phyloP scores from a whole-genome alignment of 2,113 vertebrate genomes.

The Indicator indicator region DNA sequence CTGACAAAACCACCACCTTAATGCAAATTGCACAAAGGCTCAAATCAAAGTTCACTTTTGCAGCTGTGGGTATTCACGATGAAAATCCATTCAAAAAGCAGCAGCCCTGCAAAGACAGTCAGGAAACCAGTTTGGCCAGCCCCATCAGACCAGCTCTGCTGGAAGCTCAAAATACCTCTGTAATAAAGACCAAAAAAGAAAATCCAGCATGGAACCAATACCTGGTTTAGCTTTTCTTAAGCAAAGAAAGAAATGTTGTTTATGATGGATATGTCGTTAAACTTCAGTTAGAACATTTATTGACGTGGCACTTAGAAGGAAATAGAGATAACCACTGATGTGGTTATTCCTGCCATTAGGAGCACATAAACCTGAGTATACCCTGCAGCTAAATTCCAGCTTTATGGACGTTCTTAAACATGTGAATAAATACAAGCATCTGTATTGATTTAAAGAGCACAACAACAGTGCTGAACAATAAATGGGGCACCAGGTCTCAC shows the following conservation, averaged over 20 bases:
- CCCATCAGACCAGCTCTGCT: not conserved
- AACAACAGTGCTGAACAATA: not conserved
- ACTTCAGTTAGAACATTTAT: not conserved
- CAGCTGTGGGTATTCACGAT: not conserved
- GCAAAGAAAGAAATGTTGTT: not conserved
- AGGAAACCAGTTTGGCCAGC: not conserved
- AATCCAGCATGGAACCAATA: not conserved
- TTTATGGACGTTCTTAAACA: rapidly evolving
- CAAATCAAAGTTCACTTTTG: not conserved
- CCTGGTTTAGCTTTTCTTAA: not conserved
- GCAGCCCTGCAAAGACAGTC: rapidly evolving
- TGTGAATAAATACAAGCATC: not conserved
- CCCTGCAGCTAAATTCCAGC: not conserved
- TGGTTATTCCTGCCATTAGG: not conserved
- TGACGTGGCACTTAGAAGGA: rapidly evolving
- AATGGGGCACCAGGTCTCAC: not conserved
- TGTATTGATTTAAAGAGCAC: not conserved
- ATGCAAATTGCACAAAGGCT: not conserved
- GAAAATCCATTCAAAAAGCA: not conserved
- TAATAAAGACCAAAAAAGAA: not conserved
- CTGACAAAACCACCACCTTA: not conserved
- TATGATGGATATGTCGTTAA: not conserved
- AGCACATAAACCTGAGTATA: not conserved
- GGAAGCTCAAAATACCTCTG: not conserved
- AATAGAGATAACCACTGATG: not conserved